Evolutionary conservation across 2,113 vertebrate genomes (phyloP).

Genomic region (Taxidea taxus): DNA sequence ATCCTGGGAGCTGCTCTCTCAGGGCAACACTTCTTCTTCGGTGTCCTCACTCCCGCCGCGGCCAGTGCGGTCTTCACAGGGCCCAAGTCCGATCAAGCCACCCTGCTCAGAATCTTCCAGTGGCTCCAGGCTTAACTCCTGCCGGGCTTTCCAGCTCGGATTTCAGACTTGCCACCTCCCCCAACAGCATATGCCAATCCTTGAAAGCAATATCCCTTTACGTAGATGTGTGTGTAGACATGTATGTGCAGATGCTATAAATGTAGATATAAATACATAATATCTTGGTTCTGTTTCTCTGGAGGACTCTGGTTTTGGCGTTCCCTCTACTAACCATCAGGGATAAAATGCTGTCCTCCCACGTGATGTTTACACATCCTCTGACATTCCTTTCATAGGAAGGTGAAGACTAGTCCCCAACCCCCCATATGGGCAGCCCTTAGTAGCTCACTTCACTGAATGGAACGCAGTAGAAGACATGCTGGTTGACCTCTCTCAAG

Average conservation of each 20-base stretch:
- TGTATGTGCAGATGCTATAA: background rate
- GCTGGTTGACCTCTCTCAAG: background rate
- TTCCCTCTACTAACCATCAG: background rate
- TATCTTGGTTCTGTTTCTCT: background rate
- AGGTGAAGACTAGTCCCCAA: background rate
- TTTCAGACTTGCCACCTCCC: background rate
- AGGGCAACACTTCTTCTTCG: background rate
- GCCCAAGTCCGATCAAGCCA: too few species aligned
- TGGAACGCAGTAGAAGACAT: background rate
- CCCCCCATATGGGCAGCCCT: background rate
- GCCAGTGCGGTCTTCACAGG: fast-evolving
- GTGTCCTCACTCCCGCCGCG: fast-evolving
- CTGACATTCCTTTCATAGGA: background rate
- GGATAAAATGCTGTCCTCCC: background rate
- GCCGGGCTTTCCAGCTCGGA: background rate
- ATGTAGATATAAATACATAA: background rate
- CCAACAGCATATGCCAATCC: fast-evolving
- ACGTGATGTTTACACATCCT: background rate
- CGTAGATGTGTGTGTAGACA: too few species aligned
- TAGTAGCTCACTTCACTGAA: background rate
- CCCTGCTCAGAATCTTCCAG: background rate
- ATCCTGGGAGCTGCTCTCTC: too few species aligned
- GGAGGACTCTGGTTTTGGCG: background rate
- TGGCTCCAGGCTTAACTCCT: background rate
- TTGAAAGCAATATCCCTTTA: background rate